Evolutionary conservation across 2,797 vertebrate species (phyloP).

Genomic region (Sebastolobus alascanus): DNA sequence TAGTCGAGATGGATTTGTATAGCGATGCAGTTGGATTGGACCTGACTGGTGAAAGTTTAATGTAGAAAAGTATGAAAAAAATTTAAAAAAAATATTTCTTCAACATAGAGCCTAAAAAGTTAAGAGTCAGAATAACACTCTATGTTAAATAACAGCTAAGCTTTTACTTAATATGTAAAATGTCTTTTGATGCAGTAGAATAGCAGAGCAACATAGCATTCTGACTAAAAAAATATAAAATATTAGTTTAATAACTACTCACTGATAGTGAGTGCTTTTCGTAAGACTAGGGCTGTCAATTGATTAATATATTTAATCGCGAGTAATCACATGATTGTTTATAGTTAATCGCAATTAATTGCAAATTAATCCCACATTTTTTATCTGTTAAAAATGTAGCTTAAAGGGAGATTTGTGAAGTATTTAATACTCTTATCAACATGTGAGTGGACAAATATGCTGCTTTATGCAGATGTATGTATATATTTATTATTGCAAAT

Average conservation of each 20-base stretch:
- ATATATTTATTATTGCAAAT: too few species aligned
- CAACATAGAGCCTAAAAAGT: not conserved
- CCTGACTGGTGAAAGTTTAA: not conserved
- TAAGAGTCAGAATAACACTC: not conserved
- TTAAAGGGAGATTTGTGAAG: too few species aligned
- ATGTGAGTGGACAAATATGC: too few species aligned
- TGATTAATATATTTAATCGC: too few species aligned
- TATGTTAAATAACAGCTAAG: not conserved
- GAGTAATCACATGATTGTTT: too few species aligned
- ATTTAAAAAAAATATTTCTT: not conserved
- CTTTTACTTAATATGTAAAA: not conserved
- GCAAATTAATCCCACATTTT: too few species aligned
- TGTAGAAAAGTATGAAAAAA: not conserved
- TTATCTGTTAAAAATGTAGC: too few species aligned
- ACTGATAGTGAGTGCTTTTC: not conserved
- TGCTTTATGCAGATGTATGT: too few species aligned
- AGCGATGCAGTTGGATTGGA: not conserved
- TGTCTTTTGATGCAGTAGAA: not conserved
- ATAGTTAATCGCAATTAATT: too few species aligned
- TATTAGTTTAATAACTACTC: not conserved
- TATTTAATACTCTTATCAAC: too few species aligned
- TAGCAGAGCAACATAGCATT: not conserved
- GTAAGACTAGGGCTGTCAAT: too few species aligned
- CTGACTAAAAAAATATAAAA: not conserved
- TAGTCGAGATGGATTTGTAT: constrained; percentile 41